Evolutionary conservation across 2,888 invertebrate species (phyloP), one percentile per base, ranked within the genome.

Genomic region (Platynereis dumerilii): DNA sequence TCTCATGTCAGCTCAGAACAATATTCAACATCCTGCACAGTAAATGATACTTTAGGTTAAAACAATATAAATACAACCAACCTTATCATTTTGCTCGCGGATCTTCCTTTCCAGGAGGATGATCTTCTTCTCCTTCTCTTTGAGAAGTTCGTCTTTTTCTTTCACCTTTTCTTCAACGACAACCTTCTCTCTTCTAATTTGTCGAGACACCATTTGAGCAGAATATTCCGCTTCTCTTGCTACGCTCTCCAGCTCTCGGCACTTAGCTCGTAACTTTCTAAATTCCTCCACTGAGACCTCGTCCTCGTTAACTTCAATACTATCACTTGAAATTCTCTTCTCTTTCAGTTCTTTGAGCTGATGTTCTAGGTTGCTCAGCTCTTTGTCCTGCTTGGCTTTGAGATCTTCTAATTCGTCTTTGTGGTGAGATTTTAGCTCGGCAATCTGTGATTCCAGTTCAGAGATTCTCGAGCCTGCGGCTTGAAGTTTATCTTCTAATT

Each of bases 221-320:
- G 56, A 53, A 24, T 65, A 62, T 52, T 68, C 61, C 1, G 66
- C 59, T 17, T 68, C 60, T 15, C 58, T 42, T 3, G 70, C 42
- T 20, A 66, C 34, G 2, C 54, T 29, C 48, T 68, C 67, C 44
- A 66, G 29, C 27, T 22, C n/a, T 0, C 58, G 61, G 2, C 67
- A 54, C 24, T 67, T 59, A 20, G 60, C 59, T 34, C 66, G 53
- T 15, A 68, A 42, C 0, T 26, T 61, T 22, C 52, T 62, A 2
- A 66, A 20, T 67, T 34, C 56, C 12, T 59, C 24, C 5, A 53
- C 54, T 22, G 24, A 39, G 17, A 12, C 28, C n/a, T 29, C 42
- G 20, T 53, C 45, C 26, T 39, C 27, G 15, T 20, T 56, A 15
- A 74, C 55, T 73, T 72, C 44, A 75, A 64, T 54, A 75, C 74